Percentiles rank a stretch among this genome's conserved stretches.
These are phyloP conservation scores for Tetraneura akinire DNA, from an alignment of 1,140 invertebrate genomes.

Conservation along the genomic window DNA sequence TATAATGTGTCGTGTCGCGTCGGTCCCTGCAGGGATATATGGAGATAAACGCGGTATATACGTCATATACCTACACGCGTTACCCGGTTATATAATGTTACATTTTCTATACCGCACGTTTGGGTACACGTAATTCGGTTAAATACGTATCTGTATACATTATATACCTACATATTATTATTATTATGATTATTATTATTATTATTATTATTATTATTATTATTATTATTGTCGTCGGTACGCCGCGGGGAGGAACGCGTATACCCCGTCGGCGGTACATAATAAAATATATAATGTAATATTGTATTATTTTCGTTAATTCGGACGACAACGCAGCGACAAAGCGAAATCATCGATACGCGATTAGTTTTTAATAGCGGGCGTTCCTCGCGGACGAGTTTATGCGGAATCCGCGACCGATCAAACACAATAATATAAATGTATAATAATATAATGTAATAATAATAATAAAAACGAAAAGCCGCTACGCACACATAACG, in stretches of 20 bases:
- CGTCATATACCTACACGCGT: too few relatives aligned
- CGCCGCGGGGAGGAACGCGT: conserved; percentile 30
- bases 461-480: too few relatives aligned
- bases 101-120: background rate
- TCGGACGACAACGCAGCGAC: conserved; percentile 45
- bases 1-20: background rate
- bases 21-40: too few relatives aligned
- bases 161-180: too few relatives aligned
- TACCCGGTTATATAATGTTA: background rate
- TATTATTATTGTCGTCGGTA: background rate
- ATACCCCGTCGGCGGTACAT: conserved; percentile 26
- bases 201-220: too few relatives aligned
- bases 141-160: conserved; percentile 28
- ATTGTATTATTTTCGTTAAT: background rate
- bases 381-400: background rate
- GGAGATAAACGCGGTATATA: background rate
- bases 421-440: conserved; percentile 31
- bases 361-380: conserved; percentile 48
- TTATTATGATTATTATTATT: too few relatives aligned
- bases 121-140: conserved; percentile 51
- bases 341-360: conserved; percentile 3
- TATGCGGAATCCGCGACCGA: conserved; percentile 2
- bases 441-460: too few relatives aligned
- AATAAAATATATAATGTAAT: background rate
- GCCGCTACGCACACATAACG: too few relatives aligned